Evolutionary conservation across 64 coral and sea anemone genomes (phyloP), one percentile per base, ranked within the genome.

Genomic region (Orbicella faveolata): DNA sequence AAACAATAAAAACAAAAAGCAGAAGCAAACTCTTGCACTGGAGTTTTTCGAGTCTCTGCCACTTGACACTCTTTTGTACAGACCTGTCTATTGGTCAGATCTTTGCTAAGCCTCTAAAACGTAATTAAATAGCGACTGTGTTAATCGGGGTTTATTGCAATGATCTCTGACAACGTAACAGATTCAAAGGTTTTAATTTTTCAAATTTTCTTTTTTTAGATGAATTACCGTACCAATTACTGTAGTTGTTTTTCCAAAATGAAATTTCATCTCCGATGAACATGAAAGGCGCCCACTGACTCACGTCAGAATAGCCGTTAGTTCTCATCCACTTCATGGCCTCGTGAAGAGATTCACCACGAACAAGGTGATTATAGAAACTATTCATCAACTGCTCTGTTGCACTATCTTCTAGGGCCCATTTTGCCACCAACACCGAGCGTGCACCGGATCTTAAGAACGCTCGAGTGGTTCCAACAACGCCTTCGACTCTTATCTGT

Each of bases 321-420:
- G 11, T 18, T 78, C 75, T 78, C 75, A 78, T 78, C 75, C 75
- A 78, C 41, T 78, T 78, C 75, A 52, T 78, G 19, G 75, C 41
- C 15, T 78, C 4, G 75, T 78, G 36, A 78, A 78, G 75, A 44
- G 75, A 48, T 44, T 78, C 75, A 78, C 75, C 44, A 21, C 75
- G 37, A 21, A 12, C 44, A 52, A 78, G 75, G 39, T 52, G 41
- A 17, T 18, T 19, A 18, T 78, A 78, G 9, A 78, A 78, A 23
- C 44, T 20, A 10, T 44, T 78, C 75, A 78, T 78, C 37, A 78
- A 78, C 75, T 78, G 75, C 75, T 78, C 75, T 48, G 75, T 78
- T 78, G 75, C 75, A n/a, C 19, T 44, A 41, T 78, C 75, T 78
- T 53, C 36, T 6, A 78, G 37, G 41, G 37, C 75, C 44, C 75